These are phyloP conservation scores for Colinus virginianus DNA, from an alignment of 2,113 vertebrate genomes.

Conservation along the genomic window DNA sequence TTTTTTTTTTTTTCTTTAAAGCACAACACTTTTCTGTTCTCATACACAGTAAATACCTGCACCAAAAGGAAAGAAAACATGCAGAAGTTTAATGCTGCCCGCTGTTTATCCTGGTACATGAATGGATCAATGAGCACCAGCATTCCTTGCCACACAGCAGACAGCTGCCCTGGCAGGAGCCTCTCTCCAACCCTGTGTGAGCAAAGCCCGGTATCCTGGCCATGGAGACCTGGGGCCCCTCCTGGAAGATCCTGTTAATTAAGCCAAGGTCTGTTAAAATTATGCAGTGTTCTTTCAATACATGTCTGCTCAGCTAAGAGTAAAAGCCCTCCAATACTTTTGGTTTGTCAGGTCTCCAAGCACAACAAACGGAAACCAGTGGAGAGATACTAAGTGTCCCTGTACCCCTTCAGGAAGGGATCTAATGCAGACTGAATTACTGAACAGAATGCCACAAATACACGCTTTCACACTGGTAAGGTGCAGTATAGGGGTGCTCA, in stretches of 20 bases:
- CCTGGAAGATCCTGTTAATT: constrained; percentile 39
- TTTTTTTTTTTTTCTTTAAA: not conserved
- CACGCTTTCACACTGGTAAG: not conserved
- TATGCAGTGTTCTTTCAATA: not conserved
- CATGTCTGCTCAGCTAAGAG: constrained; percentile 5
- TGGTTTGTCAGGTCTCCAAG: constrained; percentile 52
- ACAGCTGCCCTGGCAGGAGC: constrained; percentile 10
- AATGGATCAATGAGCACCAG: not conserved
- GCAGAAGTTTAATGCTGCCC: not conserved
- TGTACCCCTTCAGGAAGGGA: not conserved
- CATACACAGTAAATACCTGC: not conserved
- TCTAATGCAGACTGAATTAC: constrained; percentile 8
- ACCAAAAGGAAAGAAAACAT: not conserved
- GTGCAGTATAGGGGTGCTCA: not conserved
- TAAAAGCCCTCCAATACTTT: not conserved
- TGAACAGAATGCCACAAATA: not conserved
- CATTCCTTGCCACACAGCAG: not conserved
- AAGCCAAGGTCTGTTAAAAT: constrained; percentile 53
- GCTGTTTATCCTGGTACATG: not conserved
- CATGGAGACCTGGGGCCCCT: not conserved
- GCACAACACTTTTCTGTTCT: not conserved
- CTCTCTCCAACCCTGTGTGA: constrained; percentile 18
- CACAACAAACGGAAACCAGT: not conserved
- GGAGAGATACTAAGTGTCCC: constrained; percentile 9
- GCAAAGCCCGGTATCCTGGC: not conserved